A percentile compares a stretch with the other conserved stretches of the same genome.
phyloP scores from a whole-genome alignment of 2,888 invertebrate genomes.

The Lithophane ornitopus region DNA sequence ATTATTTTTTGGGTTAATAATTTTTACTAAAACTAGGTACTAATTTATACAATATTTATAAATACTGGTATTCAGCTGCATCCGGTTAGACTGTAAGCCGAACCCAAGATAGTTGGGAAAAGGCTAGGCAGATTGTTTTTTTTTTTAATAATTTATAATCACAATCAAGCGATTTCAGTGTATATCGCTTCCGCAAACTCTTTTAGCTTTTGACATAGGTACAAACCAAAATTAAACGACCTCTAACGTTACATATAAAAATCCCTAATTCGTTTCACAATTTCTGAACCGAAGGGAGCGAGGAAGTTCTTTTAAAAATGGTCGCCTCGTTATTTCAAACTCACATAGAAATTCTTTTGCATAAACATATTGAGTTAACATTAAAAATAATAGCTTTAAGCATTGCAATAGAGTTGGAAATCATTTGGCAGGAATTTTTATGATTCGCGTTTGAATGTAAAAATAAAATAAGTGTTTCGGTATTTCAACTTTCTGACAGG shows the following conservation, averaged over 20 bases:
- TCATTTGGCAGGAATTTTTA: constrained; percentile 43
- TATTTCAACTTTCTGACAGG: constrained; percentile 72
- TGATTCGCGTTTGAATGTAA: constrained; percentile 62
- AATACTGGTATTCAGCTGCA: too few species aligned
- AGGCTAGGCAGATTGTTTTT: too few species aligned
- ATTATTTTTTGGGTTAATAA: background rate
- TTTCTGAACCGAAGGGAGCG: constrained; percentile 25
- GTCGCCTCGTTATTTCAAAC: constrained; percentile 52
- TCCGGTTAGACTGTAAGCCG: too few species aligned
- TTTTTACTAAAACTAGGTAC: too few species aligned
- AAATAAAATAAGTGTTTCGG: constrained; percentile 66
- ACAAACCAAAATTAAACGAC: constrained; percentile 65
- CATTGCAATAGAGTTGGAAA: constrained; percentile 59
- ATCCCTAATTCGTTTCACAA: constrained; percentile 45
- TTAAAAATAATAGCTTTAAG: constrained; percentile 42
- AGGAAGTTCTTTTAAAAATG: constrained; percentile 59
- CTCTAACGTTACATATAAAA: constrained; percentile 69
- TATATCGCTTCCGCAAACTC: constrained; percentile 30
- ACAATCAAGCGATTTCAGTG: background rate
- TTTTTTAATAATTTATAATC: too few species aligned
- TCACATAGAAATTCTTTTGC: constrained; percentile 65
- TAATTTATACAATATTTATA: too few species aligned
- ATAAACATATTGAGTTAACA: constrained; percentile 53
- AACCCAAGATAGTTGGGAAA: too few species aligned
- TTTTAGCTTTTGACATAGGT: constrained; percentile 37